These are phyloP conservation scores for Ceryle rudis DNA, from an alignment of 2,797 vertebrate species.

Conservation along the genomic window DNA sequence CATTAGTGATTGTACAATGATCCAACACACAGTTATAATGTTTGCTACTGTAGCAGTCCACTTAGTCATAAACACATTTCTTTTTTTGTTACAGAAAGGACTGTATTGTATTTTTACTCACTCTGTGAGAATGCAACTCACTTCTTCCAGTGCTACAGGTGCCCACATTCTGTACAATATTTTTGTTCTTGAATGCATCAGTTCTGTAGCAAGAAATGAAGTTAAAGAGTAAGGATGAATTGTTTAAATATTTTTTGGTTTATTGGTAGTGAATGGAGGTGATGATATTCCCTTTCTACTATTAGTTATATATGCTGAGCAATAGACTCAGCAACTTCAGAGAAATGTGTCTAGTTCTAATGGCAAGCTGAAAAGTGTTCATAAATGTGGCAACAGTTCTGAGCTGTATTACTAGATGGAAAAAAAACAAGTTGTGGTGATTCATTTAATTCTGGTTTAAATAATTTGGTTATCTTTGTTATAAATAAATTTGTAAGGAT, in stretches of 20 bases:
- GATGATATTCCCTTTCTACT: neutral
- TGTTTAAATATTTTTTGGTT: neutral
- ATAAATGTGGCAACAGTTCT: neutral
- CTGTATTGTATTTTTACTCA: neutral
- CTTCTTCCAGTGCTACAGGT: neutral
- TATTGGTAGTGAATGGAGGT: neutral
- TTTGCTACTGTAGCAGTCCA: neutral
- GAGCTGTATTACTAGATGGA: neutral
- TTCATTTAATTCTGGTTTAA: neutral
- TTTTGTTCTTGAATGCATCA: neutral
- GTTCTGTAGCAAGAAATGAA: neutral
- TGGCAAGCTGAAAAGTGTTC: neutral
- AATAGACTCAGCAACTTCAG: neutral
- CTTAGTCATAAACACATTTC: neutral
- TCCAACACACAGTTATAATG: neutral
- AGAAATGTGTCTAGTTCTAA: neutral
- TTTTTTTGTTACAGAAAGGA: neutral
- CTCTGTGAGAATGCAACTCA: neutral
- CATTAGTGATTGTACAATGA: neutral
- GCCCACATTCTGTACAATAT: neutral
- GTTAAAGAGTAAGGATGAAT: neutral
- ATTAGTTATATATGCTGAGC: neutral
- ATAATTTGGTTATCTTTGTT: conserved; percentile 8
- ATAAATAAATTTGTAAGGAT: neutral
- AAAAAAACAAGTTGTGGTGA: neutral